These are phyloP conservation scores for Amblyjoppa proteus DNA, from an alignment of 2,888 invertebrate species.

Conservation along the genomic window DNA sequence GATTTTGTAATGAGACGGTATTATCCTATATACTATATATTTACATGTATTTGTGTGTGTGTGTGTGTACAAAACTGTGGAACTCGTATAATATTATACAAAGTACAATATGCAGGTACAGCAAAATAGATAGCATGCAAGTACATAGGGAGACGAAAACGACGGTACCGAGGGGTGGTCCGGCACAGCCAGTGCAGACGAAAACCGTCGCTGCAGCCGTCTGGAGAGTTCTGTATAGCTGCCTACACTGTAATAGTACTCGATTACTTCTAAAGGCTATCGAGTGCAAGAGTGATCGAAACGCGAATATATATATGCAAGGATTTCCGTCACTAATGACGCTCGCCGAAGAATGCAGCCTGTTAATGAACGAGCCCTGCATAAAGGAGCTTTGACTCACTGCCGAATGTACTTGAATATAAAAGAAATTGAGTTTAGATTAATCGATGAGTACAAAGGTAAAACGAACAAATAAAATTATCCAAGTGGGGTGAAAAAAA, in stretches of 20 bases:
- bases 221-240: conserved; percentile 10
- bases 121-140: background rate
- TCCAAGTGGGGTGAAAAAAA: background rate
- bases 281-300: conserved; percentile 47
- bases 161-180: background rate
- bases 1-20: conserved; percentile 59
- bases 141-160: background rate
- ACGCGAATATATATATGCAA: conserved; percentile 35
- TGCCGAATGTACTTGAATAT: conserved; percentile 30
- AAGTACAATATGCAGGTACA: background rate
- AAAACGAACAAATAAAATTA: background rate
- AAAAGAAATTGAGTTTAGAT: conserved; percentile 16
- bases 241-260: conserved; percentile 32
- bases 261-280: conserved; percentile 59
- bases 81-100: background rate
- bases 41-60: background rate
- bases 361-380: conserved; percentile 55
- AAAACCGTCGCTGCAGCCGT: conserved; percentile 28
- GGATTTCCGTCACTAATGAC: conserved; percentile 58
- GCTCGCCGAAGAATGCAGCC: conserved; percentile 54
- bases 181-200: background rate
- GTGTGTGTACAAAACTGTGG: background rate
- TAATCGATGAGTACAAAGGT: background rate
- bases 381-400: conserved; percentile 53
- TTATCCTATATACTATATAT: conserved; percentile 44